phyloP scores from a whole-genome alignment of 2,113 vertebrate species.

The Orientallactaga bullata region DNA sequence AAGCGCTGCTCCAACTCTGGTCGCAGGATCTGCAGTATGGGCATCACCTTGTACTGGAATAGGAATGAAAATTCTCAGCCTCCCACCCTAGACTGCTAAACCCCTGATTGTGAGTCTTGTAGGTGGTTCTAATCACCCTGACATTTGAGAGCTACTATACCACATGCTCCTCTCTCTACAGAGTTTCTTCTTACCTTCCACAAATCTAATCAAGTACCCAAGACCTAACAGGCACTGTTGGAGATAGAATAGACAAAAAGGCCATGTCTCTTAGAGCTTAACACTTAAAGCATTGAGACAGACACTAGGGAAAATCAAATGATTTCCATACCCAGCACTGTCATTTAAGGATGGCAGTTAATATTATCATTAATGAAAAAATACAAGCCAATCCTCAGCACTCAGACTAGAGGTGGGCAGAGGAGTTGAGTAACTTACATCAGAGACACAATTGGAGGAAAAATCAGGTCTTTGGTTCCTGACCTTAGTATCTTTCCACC shows the following conservation, averaged over 20 bases:
- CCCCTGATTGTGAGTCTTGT: neutral
- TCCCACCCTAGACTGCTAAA: neutral
- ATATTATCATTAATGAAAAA: neutral
- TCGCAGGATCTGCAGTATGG: neutral
- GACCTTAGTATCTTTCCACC: neutral
- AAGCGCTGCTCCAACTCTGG: neutral
- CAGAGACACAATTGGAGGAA: neutral
- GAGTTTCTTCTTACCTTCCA: neutral
- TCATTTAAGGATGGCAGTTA: neutral
- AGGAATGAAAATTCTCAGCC: neutral
- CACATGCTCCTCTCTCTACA: neutral
- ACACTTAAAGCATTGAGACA: neutral
- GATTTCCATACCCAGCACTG: neutral
- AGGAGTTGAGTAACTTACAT: neutral
- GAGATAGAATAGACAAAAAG: neutral
- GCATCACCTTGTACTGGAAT: neutral
- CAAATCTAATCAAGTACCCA: neutral
- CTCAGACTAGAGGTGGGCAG: neutral
- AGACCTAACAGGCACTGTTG: neutral
- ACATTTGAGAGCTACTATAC: neutral
- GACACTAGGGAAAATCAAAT: neutral
- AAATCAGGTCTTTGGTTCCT: neutral
- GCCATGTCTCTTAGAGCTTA: neutral
- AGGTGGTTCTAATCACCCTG: no score
- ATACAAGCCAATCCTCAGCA: neutral